These are phyloP conservation scores for Tinamus major DNA, from an alignment of 2,797 vertebrate species.

Conservation along the genomic window DNA sequence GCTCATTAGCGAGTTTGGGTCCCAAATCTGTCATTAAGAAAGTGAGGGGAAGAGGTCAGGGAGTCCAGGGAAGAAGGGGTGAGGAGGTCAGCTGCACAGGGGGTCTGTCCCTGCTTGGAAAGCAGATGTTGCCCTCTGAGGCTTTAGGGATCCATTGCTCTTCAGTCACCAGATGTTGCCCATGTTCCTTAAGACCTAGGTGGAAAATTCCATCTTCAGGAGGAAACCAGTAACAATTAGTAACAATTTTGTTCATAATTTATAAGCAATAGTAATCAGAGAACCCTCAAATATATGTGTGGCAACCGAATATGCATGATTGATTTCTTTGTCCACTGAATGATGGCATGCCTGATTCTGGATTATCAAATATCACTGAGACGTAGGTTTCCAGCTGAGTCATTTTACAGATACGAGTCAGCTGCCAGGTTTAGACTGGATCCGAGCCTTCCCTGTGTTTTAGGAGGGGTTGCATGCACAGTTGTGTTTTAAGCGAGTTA, in stretches of 20 bases:
- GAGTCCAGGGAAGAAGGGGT: background rate
- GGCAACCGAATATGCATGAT: background rate
- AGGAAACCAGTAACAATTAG: background rate
- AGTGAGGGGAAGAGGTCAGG: conserved; percentile 50
- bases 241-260: background rate
- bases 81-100: conserved; percentile 19
- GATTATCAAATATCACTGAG: conserved; percentile 23
- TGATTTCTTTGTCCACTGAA: conserved; percentile 6
- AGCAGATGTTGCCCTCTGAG: conserved; percentile 56
- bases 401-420: conserved; percentile 13
- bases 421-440: background rate
- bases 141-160: background rate
- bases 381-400: conserved; percentile 19
- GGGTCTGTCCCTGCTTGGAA: conserved; percentile 26
- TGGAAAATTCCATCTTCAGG: conserved; percentile 46
- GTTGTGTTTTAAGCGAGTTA: background rate
- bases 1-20: conserved; percentile 39
- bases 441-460: background rate
- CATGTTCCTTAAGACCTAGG: conserved; percentile 14
- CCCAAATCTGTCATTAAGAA: conserved; percentile 55
- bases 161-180: conserved; percentile 43
- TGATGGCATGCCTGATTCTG: background rate
- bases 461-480: background rate
- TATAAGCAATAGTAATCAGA: conserved; percentile 10
- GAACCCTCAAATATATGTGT: background rate